phyloP scores from a whole-genome alignment of 2,888 invertebrate species.

The Hylaea fasciaria region DNA sequence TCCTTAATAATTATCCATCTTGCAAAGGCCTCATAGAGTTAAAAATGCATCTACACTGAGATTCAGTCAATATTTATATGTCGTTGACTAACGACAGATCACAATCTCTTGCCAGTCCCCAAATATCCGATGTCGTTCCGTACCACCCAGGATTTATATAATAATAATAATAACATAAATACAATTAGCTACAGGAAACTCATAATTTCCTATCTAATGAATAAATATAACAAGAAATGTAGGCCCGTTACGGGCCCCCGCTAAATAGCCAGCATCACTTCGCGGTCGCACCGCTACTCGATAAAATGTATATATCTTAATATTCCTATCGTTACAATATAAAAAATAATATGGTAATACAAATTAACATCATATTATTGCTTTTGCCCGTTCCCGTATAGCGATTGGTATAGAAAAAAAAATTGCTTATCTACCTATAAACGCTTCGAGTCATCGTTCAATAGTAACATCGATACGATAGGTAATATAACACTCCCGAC shows the following conservation, averaged over 20 bases:
- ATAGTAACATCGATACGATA: conserved; percentile 68
- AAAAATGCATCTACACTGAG: conserved; percentile 86
- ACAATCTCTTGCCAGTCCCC: conserved; percentile 84
- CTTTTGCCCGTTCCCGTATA: conserved; percentile 86
- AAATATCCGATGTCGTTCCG: conserved; percentile 78
- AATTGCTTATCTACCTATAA: conserved; percentile 80
- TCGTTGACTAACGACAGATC: conserved; percentile 85
- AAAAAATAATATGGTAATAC: conserved; percentile 85
- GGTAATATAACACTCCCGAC: conserved; percentile 69
- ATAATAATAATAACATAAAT: conserved; percentile 74
- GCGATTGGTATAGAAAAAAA: conserved; percentile 84
- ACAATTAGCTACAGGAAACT: conserved; percentile 84
- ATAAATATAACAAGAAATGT: conserved; percentile 83
- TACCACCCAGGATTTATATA: conserved; percentile 76
- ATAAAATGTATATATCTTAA: conserved; percentile 74
- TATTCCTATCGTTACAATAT: conserved; percentile 81
- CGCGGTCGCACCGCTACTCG: conserved; percentile 83
- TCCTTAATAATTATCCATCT: conserved; percentile 85
- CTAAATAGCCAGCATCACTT: conserved; percentile 80
- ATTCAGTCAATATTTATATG: conserved; percentile 86
- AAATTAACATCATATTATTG: conserved; percentile 85
- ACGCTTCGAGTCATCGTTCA: conserved; percentile 75
- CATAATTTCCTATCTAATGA: conserved; percentile 83
- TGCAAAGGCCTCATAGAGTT: conserved; percentile 85
- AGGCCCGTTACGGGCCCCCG: conserved; percentile 68